Base-by-base conservation (phyloP, 2,113 vertebrate genomes). In the Phylloscopus trochiloides region DNA sequence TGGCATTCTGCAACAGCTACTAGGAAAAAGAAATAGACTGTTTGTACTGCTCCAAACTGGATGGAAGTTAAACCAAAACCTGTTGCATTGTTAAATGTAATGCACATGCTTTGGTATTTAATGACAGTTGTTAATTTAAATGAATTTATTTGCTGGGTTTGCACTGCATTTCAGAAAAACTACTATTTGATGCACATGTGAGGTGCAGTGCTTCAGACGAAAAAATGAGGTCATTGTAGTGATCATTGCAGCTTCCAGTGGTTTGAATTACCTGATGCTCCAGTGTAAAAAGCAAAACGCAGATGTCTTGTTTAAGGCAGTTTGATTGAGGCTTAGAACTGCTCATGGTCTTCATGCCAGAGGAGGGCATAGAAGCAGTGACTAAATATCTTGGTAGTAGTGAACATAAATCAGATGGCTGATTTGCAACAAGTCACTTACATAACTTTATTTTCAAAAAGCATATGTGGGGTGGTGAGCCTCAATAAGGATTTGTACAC, bases 131-230 rank as follows among this genome's bases (percentile, higher is more conserved):
- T 59, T 68, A 68, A 74, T 51, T 72, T 58, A 34, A 65, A 21
- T 42, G 7, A 58, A 9, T 87, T 71, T 58, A 24, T 80, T 91
- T 92, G 34, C 47, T 86, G 28, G 12, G 16, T 59, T 82, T 77
- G 38, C 47, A 57, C 8, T 45, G 8, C 12, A 6, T 17, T 74
- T 66, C 7, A 29, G 74, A 38, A 92, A 79, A 94, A 36, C 43
- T 54, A 7, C 22, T 11, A 5, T 83, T 83, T 29, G 40, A 57
- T 85, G 14, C 10, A 15, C 0, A 0, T 34, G 50, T 47, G 36
- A 70, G 17, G 55, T 78, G 19, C 14, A 34, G 28, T 1, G 4
- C 61, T 81, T 74, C 16, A 34, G 19, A 5, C 1, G 12, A 32
- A 61, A 83, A 52, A 45, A 14, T 4, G 1, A 17, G 12, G 19